Evolutionary conservation across 2,113 vertebrate genomes (phyloP), one percentile per base, ranked within the genome.

Genomic region (Theropithecus gelada): DNA sequence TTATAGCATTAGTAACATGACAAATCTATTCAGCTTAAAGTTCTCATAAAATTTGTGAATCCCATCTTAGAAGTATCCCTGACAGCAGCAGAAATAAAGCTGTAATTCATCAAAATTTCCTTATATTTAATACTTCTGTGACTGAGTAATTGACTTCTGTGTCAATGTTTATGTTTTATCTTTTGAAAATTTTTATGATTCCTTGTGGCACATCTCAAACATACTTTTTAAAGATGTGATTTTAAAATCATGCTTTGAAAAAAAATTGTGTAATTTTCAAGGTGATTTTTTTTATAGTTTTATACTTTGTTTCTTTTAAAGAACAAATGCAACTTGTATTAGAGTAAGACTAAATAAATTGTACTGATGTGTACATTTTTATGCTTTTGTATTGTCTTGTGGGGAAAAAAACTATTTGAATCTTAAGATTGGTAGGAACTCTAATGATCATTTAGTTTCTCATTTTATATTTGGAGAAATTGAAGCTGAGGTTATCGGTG

Each of bases 231-330:
- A 97, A 95, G 72, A 68, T 85, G 30, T 52, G 30, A 85, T 93
- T 95, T 91, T 70, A 81, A 97, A 91, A 95, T 90, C 52, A 87
- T 97, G 70, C 84, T 98, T 97, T 97, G 78, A 70, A 94, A 96
- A 95, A 84, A 59, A 73, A 68, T 55, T 97, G 90, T 96, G 72
- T 95, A 85, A 92, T 96, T 97, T 97, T 96, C 79, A 97, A 75
- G 72, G 25, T 94, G 81, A 22, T 90, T 98, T 97, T 55, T 55
- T 97, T 97, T 93, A 87, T 75, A 95, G 85, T 96, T 98, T 98
- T 98, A 88, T 98, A 98, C 83, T 91, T 96, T 92, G 81, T 97
- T 97, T 59, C 73, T 97, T 98, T 97, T 86, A 87, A 91, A 97
- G 25, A 88, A 38, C 82, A 94, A 94, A 95, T 90, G 73, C 93